These are phyloP conservation scores for Hypanus sabinus DNA, from an alignment of 2,113 vertebrate species.

Conservation along the genomic window DNA sequence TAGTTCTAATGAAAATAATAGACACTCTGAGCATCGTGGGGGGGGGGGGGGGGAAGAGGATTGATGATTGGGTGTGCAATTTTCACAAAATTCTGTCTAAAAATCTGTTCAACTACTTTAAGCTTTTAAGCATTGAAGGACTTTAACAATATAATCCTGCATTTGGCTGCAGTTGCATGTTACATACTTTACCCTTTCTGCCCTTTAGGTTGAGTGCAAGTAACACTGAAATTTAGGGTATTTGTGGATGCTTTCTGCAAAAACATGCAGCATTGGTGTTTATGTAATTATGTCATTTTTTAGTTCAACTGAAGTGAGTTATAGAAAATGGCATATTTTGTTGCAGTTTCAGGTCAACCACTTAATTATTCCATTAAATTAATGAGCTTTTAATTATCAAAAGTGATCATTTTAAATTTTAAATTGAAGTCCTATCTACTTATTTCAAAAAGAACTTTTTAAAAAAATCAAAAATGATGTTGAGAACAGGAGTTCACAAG, in stretches of 20 bases:
- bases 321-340: too few species aligned
- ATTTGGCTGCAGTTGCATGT: not conserved
- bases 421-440: not conserved
- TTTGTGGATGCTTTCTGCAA: not conserved
- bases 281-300: not conserved
- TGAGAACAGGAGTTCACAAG: not conserved
- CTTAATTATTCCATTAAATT: not conserved
- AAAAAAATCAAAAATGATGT: not conserved
- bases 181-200: not conserved
- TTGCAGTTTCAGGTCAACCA: too few species aligned
- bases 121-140: not conserved
- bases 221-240: not conserved
- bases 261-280: not conserved
- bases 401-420: not conserved
- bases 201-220: not conserved
- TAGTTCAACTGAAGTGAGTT: too few species aligned
- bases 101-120: not conserved
- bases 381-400: not conserved
- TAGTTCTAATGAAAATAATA: not conserved
- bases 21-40: not conserved
- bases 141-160: not conserved
- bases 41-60: too few species aligned
- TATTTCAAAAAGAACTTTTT: not conserved
- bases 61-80: not conserved
- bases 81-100: not conserved